Evolutionary conservation across 2,888 invertebrate species (phyloP).

Genomic region (Prenolepis imparis): DNA sequence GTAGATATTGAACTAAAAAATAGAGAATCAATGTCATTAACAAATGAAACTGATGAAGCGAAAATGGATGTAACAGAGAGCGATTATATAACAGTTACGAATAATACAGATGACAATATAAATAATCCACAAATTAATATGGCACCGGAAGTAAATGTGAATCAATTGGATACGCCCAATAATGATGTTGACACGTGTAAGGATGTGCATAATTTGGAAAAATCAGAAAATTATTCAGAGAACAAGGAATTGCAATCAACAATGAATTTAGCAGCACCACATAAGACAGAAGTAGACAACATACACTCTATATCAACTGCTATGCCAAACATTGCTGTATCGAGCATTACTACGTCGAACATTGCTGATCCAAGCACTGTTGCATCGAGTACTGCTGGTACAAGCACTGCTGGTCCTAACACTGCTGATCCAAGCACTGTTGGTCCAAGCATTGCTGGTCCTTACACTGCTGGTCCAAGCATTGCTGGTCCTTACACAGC

Average conservation of each 20-base stretch:
- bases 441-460: no score
- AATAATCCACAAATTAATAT: neutral
- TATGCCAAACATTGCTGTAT: no score
- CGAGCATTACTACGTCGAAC: no score
- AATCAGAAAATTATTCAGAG: neutral
- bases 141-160: neutral
- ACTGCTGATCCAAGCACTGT: no score
- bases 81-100: no score
- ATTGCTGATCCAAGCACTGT: no score
- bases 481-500: no score
- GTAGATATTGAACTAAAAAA: neutral
- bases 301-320: neutral
- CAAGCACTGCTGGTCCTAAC: no score
- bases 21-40: neutral
- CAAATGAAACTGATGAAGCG: neutral
- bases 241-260: neutral
- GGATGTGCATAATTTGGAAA: neutral
- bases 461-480: no score
- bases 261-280: neutral
- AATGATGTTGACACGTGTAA: neutral
- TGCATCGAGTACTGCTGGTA: no score
- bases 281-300: neutral
- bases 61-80: neutral
- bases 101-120: neutral
- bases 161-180: neutral